Evolutionary conservation across 2,113 vertebrate species (phyloP), one percentile per base, ranked within the genome.

Genomic region (Gymnogyps californianus): DNA sequence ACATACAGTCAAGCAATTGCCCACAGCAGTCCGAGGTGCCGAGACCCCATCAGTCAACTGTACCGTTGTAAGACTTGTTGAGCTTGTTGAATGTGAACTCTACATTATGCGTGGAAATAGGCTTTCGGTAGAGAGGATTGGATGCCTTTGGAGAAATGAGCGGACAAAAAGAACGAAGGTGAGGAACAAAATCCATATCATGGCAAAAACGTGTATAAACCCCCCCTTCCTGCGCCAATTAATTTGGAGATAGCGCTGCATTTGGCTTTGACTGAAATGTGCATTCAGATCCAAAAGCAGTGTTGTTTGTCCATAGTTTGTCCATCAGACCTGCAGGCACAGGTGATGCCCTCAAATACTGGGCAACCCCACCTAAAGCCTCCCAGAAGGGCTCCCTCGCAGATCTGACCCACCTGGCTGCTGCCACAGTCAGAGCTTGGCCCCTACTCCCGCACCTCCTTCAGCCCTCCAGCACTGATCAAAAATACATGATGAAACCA

Each of bases 61-160:
- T 98, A 86, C 99, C 99, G 0, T 99, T 99, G 98, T 98, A 99
- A 70, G 99, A 98, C 97, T 98, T 99, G 96, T 98, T 98, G 82
- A 98, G 98, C 98, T 99, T 98, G 98, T 97, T 98, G 98, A 99
- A 99, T 1, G 99, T 98, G 24, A 98, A 99, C 58, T 99, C 99
- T 66, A 99, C 96, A 0, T 98, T 98, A 81, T 99, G 98, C 0
- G 98, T 99, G 49, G 99, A 98, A 96, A 99, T 98, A 16, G 99
- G 98, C 96, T 99, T 99, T 97, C 99, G 98, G 98, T 99, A 99
- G 85, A 99, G 98, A 62, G 99, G 99, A 95, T 99, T 99, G 93
- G 99, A 99, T 55, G 99, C 99, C 99, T 99, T 91, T 13, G 91
- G 91, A 83, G 70, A 96, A 84, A 95, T 20, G 29, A 89, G 52